These are phyloP conservation scores for Heliconius hewitsoni DNA, from an alignment of 1,140 invertebrate genomes.

Conservation along the genomic window DNA sequence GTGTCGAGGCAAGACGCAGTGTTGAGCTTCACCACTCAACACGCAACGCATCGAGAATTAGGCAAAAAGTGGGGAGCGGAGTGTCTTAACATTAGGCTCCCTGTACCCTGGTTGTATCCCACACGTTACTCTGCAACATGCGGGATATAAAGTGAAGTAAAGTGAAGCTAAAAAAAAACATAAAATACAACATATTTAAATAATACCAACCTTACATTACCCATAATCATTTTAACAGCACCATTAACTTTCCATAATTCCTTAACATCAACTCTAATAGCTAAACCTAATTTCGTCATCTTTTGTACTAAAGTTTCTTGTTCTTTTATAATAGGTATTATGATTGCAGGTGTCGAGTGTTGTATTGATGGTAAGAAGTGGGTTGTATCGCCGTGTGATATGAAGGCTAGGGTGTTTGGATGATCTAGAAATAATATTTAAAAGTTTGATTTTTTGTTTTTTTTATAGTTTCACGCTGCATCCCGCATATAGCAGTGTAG, in stretches of 20 bases:
- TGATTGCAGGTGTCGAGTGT: constrained; percentile 84
- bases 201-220: constrained; percentile 45
- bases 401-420: constrained; percentile 83
- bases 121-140: not conserved
- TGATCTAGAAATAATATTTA: constrained; percentile 81
- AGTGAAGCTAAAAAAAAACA: not conserved
- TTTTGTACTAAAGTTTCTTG: constrained; percentile 77
- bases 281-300: constrained; percentile 38
- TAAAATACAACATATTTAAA: not conserved
- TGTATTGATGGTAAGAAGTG: constrained; percentile 85
- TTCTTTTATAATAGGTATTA: constrained; percentile 84
- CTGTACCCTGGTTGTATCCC: not conserved
- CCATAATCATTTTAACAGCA: constrained; percentile 48
- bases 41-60: not conserved
- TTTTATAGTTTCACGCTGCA: too few species aligned
- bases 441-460: constrained; percentile 36
- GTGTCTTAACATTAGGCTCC: too few species aligned
- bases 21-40: not conserved
- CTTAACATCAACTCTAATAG: constrained; percentile 42
- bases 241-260: constrained; percentile 41
- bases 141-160: not conserved
- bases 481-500: too few species aligned
- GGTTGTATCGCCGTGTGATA: constrained; percentile 85
- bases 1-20: not conserved
- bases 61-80: not conserved